Conservation (phyloP, 53 echinoderm and acorn worm species). For the Crossaster papposus region DNA sequence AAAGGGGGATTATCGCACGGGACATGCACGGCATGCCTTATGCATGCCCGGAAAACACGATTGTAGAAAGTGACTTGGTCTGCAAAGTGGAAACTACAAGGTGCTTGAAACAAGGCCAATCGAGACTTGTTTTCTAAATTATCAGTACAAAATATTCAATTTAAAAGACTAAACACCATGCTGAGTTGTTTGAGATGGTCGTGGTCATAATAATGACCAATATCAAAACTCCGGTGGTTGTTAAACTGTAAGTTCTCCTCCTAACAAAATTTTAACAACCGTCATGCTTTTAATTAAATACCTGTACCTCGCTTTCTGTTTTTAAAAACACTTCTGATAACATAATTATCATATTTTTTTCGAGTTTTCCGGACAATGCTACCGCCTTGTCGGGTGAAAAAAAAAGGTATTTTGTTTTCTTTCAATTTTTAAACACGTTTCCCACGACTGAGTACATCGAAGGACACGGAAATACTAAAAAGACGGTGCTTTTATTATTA, state of each 20-base stretch:
- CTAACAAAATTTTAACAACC: too few species aligned
- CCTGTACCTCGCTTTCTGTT: background rate
- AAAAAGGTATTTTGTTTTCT: background rate
- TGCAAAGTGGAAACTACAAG: too few species aligned
- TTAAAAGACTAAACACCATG: too few species aligned
- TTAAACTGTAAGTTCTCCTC: too few species aligned
- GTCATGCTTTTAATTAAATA: background rate
- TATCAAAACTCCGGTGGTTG: too few species aligned
- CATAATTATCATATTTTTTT: background rate
- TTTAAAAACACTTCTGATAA: background rate
- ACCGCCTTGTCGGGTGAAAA: background rate
- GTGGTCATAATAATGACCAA: too few species aligned
- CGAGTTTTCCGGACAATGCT: background rate
- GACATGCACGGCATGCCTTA: background rate
- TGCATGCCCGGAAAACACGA: background rate
- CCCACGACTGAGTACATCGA: slow-evolving; percentile 6
- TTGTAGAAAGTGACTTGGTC: background rate
- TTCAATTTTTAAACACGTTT: background rate
- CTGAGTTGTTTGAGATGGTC: too few species aligned
- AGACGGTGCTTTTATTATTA: background rate
- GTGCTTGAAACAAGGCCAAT: too few species aligned
- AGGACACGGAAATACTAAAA: slow-evolving; percentile 10
- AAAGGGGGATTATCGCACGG: background rate
- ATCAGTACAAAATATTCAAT: too few species aligned
- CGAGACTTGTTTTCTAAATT: too few species aligned